These are phyloP conservation scores for Listrodromus nycthemerus DNA, from an alignment of 2,888 invertebrate genomes.

Conservation along the genomic window DNA sequence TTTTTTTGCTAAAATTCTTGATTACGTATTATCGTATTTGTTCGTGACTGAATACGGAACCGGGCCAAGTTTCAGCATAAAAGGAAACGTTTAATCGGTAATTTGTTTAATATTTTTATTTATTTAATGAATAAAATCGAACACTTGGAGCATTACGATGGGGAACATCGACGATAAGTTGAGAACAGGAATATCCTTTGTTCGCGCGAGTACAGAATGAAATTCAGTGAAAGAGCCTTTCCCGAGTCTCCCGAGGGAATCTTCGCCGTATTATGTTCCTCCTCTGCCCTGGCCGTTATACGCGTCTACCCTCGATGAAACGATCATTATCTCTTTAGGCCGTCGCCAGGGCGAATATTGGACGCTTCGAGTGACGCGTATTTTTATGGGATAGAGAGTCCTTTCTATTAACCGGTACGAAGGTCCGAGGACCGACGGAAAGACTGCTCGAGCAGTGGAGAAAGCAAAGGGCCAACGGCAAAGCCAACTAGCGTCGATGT, in stretches of 20 bases:
- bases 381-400: slow-evolving; percentile 40
- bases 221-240: slow-evolving; percentile 40
- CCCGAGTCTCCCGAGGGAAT: slow-evolving; percentile 77
- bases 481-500: slow-evolving; percentile 22
- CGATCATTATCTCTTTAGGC: slow-evolving; percentile 82
- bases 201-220: slow-evolving; percentile 26
- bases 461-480: slow-evolving; percentile 21
- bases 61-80: neutral
- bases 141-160: neutral
- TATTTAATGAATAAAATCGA: neutral
- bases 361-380: slow-evolving; percentile 54
- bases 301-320: slow-evolving; percentile 73
- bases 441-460: slow-evolving; percentile 7
- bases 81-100: neutral
- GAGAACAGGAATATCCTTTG: slow-evolving; percentile 37
- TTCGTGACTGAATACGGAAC: too few relatives aligned
- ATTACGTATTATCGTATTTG: too few relatives aligned
- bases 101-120: neutral
- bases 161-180: slow-evolving; percentile 20
- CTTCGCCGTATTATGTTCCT: slow-evolving; percentile 78
- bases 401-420: slow-evolving; percentile 46
- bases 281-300: slow-evolving; percentile 68
- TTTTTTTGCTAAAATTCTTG: neutral
- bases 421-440: slow-evolving; percentile 31
- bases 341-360: slow-evolving; percentile 61